Base-by-base conservation (phyloP, 2,797 vertebrate species). In the Pagetopsis macropterus region DNA sequence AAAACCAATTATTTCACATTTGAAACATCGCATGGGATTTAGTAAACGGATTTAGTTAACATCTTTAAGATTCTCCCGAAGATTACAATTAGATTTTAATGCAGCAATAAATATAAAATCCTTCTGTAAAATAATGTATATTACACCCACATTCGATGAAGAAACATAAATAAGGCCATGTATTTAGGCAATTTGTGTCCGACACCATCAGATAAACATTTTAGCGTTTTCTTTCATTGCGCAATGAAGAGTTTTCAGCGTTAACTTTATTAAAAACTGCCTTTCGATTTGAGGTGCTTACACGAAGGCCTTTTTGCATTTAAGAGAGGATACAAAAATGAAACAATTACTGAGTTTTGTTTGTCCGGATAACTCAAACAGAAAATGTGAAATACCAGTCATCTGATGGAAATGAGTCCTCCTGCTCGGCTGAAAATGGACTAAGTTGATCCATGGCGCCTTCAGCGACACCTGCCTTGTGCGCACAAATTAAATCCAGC, bases 391-490 rank as follows among this genome's bases (percentile, higher is more conserved):
- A 86, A 87, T 91, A 93, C 88, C 91, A 74, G 85, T 85, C 69
- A 83, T 81, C 33, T 80, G 78, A 79, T 71, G 84, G 70, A 69
- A 67, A 82, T 13, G 61, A 71, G 21, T 91, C 88, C 78, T 77
- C 72, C 80, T 51, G 82, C 70, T 85, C 77, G 66, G 9, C 59
- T 78, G 56, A 61, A 68, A 72, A 60, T 46, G 23, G 66, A 51
- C 64, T 68, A 55, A 67, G 49, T 68, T 6, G 72, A 21, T 89
- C 89, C 87, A 68, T 82, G 84, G 75, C 72, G 89, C 89, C 84
- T 81, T 83, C 75, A 45, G 43, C 78, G 82, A 81, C 93, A 93
- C 93, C 92, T 93, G 92, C 87, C 59, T 72, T 79, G 76, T 70
- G 75, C 84, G 82, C 88, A 68, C 54, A 73, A 65, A 62, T 13